Evolutionary conservation across 2,888 invertebrate genomes (phyloP).

Genomic region (Meghimatium bilineatum): DNA sequence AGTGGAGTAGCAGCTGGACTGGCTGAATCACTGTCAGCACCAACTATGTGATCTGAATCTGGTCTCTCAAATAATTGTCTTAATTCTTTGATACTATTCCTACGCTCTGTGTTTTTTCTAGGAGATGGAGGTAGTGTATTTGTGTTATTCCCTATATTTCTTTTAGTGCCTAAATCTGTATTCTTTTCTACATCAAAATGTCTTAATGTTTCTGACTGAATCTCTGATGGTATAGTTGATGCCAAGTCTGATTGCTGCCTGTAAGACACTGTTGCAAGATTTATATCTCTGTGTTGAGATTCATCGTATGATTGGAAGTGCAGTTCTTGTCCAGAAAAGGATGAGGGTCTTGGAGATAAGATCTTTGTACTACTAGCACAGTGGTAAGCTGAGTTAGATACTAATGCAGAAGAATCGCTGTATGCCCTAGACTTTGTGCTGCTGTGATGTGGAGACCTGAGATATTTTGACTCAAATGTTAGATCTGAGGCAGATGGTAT

Average conservation of each 20-base stretch:
- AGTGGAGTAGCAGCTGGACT: conserved; percentile 36
- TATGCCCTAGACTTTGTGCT: conserved; percentile 62
- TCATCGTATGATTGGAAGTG: not conserved
- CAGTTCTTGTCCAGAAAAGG: not conserved
- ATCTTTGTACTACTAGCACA: not conserved
- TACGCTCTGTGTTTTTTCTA: conserved; percentile 55
- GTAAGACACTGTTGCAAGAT: not conserved
- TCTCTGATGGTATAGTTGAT: not conserved
- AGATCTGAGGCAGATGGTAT: conserved; percentile 40
- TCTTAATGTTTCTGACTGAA: not conserved
- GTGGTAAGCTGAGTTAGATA: conserved; percentile 55
- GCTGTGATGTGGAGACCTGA: conserved; percentile 60
- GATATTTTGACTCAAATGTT: not conserved
- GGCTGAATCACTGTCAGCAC: conserved; percentile 17
- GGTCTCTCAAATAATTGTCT: conserved; percentile 66
- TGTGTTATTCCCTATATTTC: not conserved
- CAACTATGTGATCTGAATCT: conserved; percentile 46
- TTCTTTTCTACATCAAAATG: not conserved
- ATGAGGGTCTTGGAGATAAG: conserved; percentile 2
- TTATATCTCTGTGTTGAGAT: not conserved
- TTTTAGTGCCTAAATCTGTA: not conserved
- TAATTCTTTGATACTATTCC: conserved; percentile 72
- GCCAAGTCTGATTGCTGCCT: not conserved
- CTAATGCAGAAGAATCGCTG: conserved; percentile 69
- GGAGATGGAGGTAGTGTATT: conserved; percentile 36